These are phyloP conservation scores for Gobio gobio DNA, from an alignment of 2,113 vertebrate species.

Conservation along the genomic window DNA sequence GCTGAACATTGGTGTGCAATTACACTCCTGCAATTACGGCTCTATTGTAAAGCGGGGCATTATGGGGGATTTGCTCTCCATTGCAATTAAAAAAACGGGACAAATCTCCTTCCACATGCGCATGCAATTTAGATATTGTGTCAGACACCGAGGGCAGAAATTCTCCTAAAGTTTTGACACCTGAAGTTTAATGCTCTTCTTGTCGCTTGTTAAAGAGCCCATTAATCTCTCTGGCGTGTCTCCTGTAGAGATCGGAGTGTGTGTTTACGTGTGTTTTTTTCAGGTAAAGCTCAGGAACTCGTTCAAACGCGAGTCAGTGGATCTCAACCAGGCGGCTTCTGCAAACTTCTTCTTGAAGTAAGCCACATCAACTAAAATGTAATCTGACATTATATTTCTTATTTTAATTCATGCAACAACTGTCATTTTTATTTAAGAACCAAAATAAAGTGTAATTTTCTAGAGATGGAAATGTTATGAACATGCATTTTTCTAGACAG, in stretches of 20 bases:
- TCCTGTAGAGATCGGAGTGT: too few species aligned
- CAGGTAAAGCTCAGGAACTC: too few species aligned
- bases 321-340: too few species aligned
- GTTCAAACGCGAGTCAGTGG: too few species aligned
- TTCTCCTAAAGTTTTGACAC: not conserved
- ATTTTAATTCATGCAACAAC: not conserved
- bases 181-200: not conserved
- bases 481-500: too few species aligned
- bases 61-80: constrained; percentile 75
- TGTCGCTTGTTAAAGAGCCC: too few species aligned
- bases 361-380: not conserved
- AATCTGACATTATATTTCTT: not conserved
- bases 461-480: not conserved
- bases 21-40: constrained; percentile 82
- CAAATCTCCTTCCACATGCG: constrained; percentile 65
- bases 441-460: not conserved
- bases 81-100: constrained; percentile 76
- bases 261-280: too few species aligned
- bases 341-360: not conserved
- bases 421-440: not conserved
- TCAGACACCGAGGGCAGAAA: not conserved
- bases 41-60: constrained; percentile 80
- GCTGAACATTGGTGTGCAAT: constrained; percentile 78
- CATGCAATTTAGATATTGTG: constrained; percentile 12
- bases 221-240: too few species aligned